Conservation (phyloP, 1,140 invertebrate species). For the Magallana angulata region DNA sequence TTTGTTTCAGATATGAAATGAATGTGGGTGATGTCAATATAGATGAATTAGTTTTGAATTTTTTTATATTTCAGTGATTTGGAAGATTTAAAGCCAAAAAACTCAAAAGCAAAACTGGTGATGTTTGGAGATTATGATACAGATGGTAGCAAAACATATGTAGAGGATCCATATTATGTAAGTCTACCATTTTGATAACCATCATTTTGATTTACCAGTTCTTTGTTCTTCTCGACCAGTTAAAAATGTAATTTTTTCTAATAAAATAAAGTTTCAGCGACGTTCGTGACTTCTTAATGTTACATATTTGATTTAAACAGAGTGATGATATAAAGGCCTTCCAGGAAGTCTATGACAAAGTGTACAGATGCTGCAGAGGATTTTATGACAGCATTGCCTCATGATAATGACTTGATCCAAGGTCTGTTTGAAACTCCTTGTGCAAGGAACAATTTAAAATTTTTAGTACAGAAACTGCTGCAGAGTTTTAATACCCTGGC, state of each 20-base stretch:
- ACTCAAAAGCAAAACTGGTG: slow-evolving; percentile 86
- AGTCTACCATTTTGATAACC: neutral
- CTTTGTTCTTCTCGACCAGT: too few relatives aligned
- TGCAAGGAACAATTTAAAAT: too few relatives aligned
- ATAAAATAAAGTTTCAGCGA: too few relatives aligned
- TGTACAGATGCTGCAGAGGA: neutral
- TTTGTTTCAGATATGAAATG: neutral
- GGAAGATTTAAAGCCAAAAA: slow-evolving; percentile 60
- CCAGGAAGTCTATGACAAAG: slow-evolving; percentile 12
- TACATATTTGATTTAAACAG: neutral
- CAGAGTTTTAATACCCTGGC: too few relatives aligned
- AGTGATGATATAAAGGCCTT: slow-evolving; percentile 22
- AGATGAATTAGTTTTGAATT: too few relatives aligned
- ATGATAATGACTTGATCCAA: neutral
- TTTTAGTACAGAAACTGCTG: too few relatives aligned
- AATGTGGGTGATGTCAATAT: neutral
- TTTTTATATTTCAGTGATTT: slow-evolving; percentile 55
- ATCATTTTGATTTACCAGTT: too few relatives aligned
- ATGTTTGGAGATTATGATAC: slow-evolving; percentile 91
- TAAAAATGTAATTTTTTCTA: too few relatives aligned
- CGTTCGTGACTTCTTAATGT: too few relatives aligned
- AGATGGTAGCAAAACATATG: slow-evolving; percentile 84
- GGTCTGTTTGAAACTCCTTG: too few relatives aligned
- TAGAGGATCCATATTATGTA: slow-evolving; percentile 54
- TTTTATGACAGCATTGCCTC: neutral